Percentiles rank a stretch among this genome's conserved stretches.
phyloP scores from a whole-genome alignment of 2,113 vertebrate species.

The Ardeotis arabs region DNA sequence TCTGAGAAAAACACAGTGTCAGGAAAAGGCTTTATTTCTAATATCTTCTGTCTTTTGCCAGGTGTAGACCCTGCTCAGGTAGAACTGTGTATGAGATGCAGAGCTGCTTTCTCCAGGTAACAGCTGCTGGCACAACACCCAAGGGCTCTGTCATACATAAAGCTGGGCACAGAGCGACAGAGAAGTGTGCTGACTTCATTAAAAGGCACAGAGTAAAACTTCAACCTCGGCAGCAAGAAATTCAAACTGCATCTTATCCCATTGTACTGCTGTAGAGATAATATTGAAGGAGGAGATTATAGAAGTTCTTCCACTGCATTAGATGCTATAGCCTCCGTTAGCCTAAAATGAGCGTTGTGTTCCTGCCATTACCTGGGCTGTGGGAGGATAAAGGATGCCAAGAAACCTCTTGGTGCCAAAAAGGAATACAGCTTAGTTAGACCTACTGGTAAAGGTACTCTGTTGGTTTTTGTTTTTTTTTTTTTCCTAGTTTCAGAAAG shows the following conservation, averaged over 20 bases:
- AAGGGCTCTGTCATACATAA: not conserved
- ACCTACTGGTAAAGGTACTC: not conserved
- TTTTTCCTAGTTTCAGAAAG: not conserved
- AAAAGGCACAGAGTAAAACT: not conserved
- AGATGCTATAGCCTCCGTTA: not conserved
- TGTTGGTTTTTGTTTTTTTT: no score
- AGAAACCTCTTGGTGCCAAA: not conserved
- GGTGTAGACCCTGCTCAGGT: not conserved
- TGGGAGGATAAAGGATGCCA: not conserved
- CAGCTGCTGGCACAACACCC: not conserved
- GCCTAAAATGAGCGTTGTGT: not conserved
- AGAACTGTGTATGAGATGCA: not conserved
- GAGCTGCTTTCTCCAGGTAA: not conserved
- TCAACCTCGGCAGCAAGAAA: not conserved
- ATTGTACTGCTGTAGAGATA: not conserved
- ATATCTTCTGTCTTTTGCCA: not conserved
- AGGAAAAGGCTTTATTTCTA: not conserved
- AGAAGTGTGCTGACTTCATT: not conserved
- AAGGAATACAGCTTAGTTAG: not conserved
- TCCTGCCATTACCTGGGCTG: not conserved
- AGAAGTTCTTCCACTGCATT: not conserved
- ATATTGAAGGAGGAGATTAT: not conserved
- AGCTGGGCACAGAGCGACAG: not conserved
- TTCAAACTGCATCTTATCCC: not conserved
- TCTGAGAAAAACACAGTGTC: accelerated